Evolutionary conservation across 2,797 vertebrate genomes (phyloP).

Genomic region (Circus cinereus): DNA sequence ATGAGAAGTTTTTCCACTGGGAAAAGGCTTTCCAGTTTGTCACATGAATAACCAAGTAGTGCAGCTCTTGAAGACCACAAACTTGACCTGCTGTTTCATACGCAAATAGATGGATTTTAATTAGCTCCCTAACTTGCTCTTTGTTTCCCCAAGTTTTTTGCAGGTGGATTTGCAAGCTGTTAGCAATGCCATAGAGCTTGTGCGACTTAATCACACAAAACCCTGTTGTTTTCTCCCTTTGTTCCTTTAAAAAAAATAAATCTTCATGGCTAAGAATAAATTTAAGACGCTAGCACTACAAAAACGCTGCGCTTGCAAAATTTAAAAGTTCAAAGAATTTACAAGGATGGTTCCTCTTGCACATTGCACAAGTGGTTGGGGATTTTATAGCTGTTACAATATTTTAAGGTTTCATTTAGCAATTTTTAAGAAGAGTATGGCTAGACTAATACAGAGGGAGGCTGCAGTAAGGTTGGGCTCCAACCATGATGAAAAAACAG

Average conservation of each 20-base stretch:
- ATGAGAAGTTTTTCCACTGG: background rate
- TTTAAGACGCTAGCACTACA: fast-evolving
- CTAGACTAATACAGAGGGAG: background rate
- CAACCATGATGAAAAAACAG: background rate
- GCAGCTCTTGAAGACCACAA: background rate
- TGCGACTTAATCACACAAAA: background rate
- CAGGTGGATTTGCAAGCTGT: background rate
- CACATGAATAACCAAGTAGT: background rate
- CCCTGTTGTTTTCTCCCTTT: background rate
- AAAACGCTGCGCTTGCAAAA: background rate
- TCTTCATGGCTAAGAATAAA: fast-evolving
- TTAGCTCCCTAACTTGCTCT: background rate
- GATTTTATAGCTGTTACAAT: background rate
- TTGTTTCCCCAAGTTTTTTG: background rate
- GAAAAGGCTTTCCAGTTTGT: background rate
- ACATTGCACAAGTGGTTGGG: fast-evolving
- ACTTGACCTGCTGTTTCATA: no score
- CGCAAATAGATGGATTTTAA: fast-evolving
- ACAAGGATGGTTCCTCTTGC: background rate
- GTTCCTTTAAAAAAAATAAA: background rate
- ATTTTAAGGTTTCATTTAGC: background rate
- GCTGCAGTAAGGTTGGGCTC: background rate
- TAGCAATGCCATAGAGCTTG: background rate
- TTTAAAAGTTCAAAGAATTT: background rate
- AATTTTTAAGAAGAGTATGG: background rate